Base-by-base conservation (phyloP, 2,797 vertebrate genomes). In the Poecilia picta region DNA sequence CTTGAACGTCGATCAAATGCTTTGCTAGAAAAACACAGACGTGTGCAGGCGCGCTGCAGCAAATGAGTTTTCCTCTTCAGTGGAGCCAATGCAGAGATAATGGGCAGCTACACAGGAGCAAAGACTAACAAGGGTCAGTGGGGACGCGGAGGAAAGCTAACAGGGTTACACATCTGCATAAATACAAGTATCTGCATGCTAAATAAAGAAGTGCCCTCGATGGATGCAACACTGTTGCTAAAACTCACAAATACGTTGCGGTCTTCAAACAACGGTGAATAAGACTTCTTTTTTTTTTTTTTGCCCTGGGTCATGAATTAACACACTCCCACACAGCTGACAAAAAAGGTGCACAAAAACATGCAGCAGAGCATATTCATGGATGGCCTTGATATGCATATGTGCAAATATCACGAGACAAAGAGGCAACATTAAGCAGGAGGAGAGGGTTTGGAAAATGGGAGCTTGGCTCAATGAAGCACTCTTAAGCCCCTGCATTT, bases 291-390 rank as follows among this genome's bases (percentile, higher is more conserved):
- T 39, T 36, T 70, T 70, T 88, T 84, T 92, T 91, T 89, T 78
- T 83, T 11, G 88, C 94, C 92, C 80, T 68, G 82, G 91, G 93
- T 94, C 89, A 92, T 91, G 91, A 93, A 94, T 94, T 93, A 95
- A 90, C 91, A 89, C 91, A 93, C 93, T 91, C 94, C 93, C 91
- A 94, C 93, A 85, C 91, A 93, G 84, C 89, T 83, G 84, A 92
- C 86, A 91, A 83, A 92, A 59, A 92, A 93, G 88, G 88, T 90
- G 89, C 85, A 92, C 81, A 91, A 92, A 91, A 88, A 86, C 84
- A 93, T 81, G 87, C 57, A 91, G 85, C 33, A 20, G 41, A 80
- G 86, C 82, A 87, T 81, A 92, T 91, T 90, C 88, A 92, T 79
- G 73, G 82, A 41, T 41, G 28, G 86, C 88, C 89, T 88, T 87